Evolutionary conservation across 1,140 invertebrate species (phyloP), one percentile per base, ranked within the genome.

Genomic region (Phymorhynchus buccinoides): DNA sequence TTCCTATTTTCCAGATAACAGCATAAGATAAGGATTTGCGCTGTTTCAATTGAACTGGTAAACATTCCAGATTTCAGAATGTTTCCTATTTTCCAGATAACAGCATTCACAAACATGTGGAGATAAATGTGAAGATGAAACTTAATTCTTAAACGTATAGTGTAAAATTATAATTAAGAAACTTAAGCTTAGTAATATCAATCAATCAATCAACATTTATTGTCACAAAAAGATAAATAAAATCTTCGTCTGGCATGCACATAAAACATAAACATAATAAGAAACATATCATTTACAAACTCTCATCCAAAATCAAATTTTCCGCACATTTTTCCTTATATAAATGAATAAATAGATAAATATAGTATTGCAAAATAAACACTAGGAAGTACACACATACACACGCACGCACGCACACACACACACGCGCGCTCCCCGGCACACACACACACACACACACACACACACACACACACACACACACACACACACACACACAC

Each of bases 301-400:
- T 79, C 44, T 39, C 68, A 71, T 27, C 79, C 78, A 66, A 85
- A 73, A 41, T 82, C 48, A 52, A 52, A 75, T 66, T 71, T 81
- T 62, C 75, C 44, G 56, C 75, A 82, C 80, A 9, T 18, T 52
- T 52, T 52, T 52, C 2, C 12, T 14, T 14, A 14, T 9, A 9
- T 52, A 52, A 18, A 52, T 9, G 48, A 18, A 14, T 52, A 52
- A 52, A 52, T 52, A n/a, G n/a, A n/a, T 52, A 18, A 52, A 62
- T 12, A 62, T 27, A 62, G 18, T 27, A 4, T 22, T 62, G 22
- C 68, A 62, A 82, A 39, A 44, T 44, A n/a, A 71, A 22, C 30
- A 83, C 80, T n/a, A n/a, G n/a, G 66, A 82, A 39, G 62, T 44
- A n/a, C 80, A 22, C 30, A 83, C 80, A 66, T 12, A 66, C 62